Evolutionary conservation across 2,797 vertebrate species (phyloP), one percentile per base, ranked within the genome.

Genomic region (Crocidura indochinensis): DNA sequence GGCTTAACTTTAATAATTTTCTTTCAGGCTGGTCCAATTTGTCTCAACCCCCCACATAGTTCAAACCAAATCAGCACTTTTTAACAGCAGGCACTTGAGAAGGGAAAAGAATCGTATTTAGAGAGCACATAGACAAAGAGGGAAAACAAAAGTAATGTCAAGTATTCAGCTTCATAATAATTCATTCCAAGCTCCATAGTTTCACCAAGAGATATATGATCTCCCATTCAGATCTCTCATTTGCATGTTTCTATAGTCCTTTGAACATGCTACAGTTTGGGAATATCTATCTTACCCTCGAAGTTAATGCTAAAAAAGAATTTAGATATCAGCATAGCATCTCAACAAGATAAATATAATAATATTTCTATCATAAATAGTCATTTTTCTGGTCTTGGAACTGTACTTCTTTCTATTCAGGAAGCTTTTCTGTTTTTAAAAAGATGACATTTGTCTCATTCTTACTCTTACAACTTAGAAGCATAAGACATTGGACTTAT

Each of bases 1-100:
- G 51, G 26, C 26, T 71, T 87, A 82, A 78, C 79, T 82, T 84
- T 62, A 82, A 83, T 94, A 94, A 87, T 91, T 94, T 90, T 93
- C 81, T 89, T 94, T 94, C 81, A 84, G 2, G 79, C 26, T 92
- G 72, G 49, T 84, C 56, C n/a, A 67, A 53, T 87, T 92, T 89
- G 31, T 72, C 64, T 29, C 73, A 92, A 49, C 12, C 75, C 38
- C 74, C 75, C 31, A 84, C 64, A 72, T 10, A 91, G n/a, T 93
- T 93, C 46, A 91, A 92, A 90, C 22, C 44, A 88, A 94, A 95
- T 82, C 56, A 76, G 31, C 44, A 65, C 78, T 91, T 51, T 56
- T 93, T 68, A 87, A 80, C 75, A 95, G 38, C 20, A 93, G 67
- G 22, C 27, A 69, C 56, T 89, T 84, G 46, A 51, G 84, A 94